Conservation (phyloP, 2,797 vertebrate genomes). For the Oreochromis grahami region DNA sequence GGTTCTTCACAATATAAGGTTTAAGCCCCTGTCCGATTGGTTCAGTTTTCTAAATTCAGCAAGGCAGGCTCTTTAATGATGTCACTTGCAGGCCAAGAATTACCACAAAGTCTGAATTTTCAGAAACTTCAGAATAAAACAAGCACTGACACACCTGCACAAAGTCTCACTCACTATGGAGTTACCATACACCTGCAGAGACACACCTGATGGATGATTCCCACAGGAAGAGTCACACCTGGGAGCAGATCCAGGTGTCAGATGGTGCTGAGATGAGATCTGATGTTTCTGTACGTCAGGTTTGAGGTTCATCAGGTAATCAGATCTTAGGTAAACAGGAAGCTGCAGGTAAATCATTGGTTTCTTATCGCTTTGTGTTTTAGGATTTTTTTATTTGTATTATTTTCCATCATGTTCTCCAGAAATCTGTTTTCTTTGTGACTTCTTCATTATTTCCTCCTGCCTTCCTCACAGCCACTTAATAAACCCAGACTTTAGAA, state of each 20-base stretch:
- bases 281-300: background rate
- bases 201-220: background rate
- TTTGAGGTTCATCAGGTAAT: background rate
- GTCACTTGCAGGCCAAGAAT: background rate
- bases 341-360: background rate
- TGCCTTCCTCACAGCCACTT: background rate
- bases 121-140: background rate
- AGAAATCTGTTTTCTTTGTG: background rate
- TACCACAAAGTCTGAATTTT: background rate
- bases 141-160: background rate
- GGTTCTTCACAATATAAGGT: slow-evolving; percentile 5
- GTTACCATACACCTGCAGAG: background rate
- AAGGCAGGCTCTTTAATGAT: background rate
- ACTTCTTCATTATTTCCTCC: background rate
- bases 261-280: background rate
- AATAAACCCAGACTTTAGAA: background rate
- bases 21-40: background rate
- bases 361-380: background rate
- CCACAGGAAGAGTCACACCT: background rate
- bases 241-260: background rate
- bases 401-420: background rate
- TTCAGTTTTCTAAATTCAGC: background rate
- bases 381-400: background rate
- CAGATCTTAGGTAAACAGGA: background rate
- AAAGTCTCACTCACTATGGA: background rate